Evolutionary conservation across 2,113 vertebrate genomes (phyloP).

Genomic region (Laticauda laticaudata): DNA sequence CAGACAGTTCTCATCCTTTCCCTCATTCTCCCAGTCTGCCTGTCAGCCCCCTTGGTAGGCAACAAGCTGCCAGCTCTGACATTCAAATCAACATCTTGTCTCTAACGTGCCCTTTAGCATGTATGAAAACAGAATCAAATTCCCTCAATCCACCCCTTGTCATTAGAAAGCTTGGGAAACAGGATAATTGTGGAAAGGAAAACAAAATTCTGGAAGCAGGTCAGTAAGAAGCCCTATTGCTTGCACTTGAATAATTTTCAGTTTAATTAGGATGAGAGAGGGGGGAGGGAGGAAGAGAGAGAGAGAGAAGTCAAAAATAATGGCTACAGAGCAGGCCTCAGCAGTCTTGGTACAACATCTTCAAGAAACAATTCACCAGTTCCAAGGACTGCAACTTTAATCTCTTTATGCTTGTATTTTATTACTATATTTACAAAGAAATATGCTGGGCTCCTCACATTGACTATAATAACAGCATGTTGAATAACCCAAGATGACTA

Average conservation of each 20-base stretch:
- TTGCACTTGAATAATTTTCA: neutral
- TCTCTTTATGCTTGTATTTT: neutral
- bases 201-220: neutral
- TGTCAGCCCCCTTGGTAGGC: neutral
- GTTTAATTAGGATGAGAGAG: neutral
- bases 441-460: neutral
- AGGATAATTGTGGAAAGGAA: neutral
- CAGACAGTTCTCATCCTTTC: neutral
- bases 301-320: neutral
- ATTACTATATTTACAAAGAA: neutral
- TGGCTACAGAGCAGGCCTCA: neutral
- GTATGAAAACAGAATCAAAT: neutral
- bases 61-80: neutral
- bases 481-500: neutral
- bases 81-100: neutral
- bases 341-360: neutral
- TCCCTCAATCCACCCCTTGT: neutral
- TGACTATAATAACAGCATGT: neutral
- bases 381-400: neutral
- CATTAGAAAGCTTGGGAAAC: neutral
- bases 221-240: neutral
- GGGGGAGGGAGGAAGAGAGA: no score
- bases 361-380: neutral
- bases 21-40: neutral
- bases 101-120: neutral